phyloP scores from a whole-genome alignment of 2,113 vertebrate genomes.

The Gobius niger region DNA sequence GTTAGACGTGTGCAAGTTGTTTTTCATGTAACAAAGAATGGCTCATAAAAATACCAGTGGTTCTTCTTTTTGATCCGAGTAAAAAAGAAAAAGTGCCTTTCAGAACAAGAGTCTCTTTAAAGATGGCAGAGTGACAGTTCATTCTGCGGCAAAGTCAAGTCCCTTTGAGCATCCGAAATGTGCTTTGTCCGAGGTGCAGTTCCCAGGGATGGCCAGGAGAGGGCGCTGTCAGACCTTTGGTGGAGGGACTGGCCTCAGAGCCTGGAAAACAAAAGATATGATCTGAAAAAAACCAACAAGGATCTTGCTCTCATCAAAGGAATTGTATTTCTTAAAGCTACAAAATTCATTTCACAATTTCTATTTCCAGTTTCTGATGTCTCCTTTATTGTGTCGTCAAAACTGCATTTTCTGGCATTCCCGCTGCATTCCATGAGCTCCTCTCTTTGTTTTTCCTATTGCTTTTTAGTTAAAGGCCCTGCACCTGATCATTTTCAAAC shows the following conservation, averaged over 20 bases:
- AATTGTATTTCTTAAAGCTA: no score
- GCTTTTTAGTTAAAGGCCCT: no score
- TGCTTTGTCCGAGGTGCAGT: background rate
- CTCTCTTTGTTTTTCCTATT: no score
- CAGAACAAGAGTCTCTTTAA: conserved; percentile 3
- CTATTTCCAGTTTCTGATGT: no score
- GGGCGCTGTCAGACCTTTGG: conserved; percentile 59
- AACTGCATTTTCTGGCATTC: no score
- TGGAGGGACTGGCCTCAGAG: conserved; percentile 67
- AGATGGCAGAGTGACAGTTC: conserved; percentile 9
- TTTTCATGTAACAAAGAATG: conserved; percentile 11
- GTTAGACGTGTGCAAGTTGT: conserved; percentile 9
- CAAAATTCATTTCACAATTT: no score
- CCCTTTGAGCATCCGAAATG: background rate
- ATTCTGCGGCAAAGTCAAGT: background rate
- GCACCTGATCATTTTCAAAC: no score
- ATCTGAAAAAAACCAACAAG: background rate
- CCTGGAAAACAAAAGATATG: conserved; percentile 44
- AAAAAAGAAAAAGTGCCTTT: conserved; percentile 19
- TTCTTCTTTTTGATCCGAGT: background rate
- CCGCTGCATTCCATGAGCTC: no score
- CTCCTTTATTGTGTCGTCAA: no score
- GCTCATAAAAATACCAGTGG: conserved; percentile 14
- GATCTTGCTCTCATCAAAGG: no score
- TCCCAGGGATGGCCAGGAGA: background rate